These are phyloP conservation scores for Hapalemur alaotrensis DNA, from an alignment of 2,797 vertebrate genomes.

Conservation along the genomic window DNA sequence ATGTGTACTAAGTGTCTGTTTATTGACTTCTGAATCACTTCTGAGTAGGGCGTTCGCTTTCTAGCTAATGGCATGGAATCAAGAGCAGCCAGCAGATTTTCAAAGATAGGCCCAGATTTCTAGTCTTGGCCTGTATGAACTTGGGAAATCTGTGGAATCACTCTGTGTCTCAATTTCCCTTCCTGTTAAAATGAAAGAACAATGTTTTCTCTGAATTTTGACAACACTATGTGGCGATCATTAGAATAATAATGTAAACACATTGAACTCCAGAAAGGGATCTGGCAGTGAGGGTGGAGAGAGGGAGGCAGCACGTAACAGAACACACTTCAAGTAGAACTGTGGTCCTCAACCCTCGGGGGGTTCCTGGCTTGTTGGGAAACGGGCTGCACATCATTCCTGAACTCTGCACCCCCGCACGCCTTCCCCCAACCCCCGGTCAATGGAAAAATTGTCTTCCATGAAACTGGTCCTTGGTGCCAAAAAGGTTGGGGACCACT, in stretches of 20 bases:
- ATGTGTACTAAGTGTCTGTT: constrained; percentile 66
- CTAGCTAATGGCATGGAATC: constrained; percentile 32
- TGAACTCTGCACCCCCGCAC: no score
- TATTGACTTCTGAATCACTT: constrained; percentile 60
- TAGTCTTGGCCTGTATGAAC: neutral
- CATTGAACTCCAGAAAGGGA: neutral
- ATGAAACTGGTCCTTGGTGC: no score
- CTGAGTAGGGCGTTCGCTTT: neutral
- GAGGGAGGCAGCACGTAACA: neutral
- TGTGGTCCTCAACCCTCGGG: no score
- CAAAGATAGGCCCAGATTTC: neutral
- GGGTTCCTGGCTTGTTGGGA: no score
- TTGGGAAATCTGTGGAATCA: constrained; percentile 41
- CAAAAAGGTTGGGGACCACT: no score
- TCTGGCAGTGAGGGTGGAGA: neutral
- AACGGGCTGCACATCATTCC: no score
- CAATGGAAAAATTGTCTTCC: no score
- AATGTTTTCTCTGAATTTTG: constrained; percentile 2
- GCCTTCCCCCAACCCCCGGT: no score
- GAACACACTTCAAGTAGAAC: neutral
- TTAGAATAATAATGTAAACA: neutral
- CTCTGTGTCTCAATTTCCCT: constrained; percentile 69
- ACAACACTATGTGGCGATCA: neutral
- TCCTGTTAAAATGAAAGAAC: constrained; percentile 33
- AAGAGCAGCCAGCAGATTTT: neutral